Evolutionary conservation across 1,140 invertebrate genomes (phyloP), one percentile per base, ranked within the genome.

Genomic region (Euwallacea similis): DNA sequence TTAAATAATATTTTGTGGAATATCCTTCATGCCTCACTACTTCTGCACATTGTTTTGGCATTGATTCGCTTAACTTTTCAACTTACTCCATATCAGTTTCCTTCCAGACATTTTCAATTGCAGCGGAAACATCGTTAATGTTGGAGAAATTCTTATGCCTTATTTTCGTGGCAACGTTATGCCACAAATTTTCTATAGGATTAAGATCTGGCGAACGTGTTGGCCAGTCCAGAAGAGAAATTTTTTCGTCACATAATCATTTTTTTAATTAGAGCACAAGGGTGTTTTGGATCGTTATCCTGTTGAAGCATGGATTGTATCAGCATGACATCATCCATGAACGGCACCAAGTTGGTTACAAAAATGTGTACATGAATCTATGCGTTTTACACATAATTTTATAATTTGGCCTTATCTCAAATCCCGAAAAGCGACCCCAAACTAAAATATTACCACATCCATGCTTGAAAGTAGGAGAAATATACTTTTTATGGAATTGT

Each of bases 11-110:
- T 58, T 58, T 58, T 3, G 55, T 33, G 2, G 2, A 58, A 33
- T 33, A 58, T 13, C 16, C 1, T 9, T 7, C 16, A 11, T 58
- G n/a, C 55, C 21, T 58, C n/a, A 7, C 55, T 3, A 58, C 16
- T 16, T 58, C 55, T 58, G 21, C 55, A 58, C 55, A 58, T 58
- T 16, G 55, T 16, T 58, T 58, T 58, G 55, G 7, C 55, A 58
- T 58, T 13, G 55, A 58, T 58, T 58, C 1, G 21, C 1, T 58
- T 58, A 13, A 58, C 7, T 58, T 58, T 33, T 13, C 21, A 9
- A 58, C 6, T 1, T 58, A 2, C 55, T 58, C 2, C n/a, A 2
- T 58, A 58, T 7, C 21, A 3, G 7, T 33, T 58, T 58, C 2
- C 21, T 58, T 58, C 11, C 55, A 10, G 0, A 3, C n/a, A 13